phyloP scores from a whole-genome alignment of 2,888 invertebrate species.

The Sicus ferrugineus region DNA sequence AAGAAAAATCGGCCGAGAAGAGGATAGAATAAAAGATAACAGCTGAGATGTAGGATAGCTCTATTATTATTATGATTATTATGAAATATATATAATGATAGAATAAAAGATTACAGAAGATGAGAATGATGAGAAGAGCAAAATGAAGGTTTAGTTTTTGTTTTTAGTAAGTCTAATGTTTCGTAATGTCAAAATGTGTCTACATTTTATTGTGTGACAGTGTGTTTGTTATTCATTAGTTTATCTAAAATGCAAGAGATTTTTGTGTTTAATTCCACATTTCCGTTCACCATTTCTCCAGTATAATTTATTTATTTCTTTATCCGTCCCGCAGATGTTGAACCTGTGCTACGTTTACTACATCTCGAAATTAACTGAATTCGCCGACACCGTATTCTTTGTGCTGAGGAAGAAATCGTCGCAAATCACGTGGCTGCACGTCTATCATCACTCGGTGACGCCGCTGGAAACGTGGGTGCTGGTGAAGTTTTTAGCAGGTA shows the following conservation, averaged over 20 bases:
- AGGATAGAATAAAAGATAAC: too few species aligned
- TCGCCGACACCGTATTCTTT: conserved; percentile 92
- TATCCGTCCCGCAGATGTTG: conserved; percentile 57
- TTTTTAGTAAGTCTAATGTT: too few species aligned
- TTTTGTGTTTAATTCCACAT: too few species aligned
- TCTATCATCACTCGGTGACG: conserved; percentile 95
- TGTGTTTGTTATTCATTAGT: background rate
- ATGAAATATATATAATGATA: too few species aligned
- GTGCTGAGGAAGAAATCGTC: conserved; percentile 89
- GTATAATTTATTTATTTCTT: background rate
- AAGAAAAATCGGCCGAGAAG: too few species aligned
- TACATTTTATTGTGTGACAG: background rate
- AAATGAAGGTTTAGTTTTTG: too few species aligned
- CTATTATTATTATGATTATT: too few species aligned
- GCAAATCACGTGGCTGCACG: conserved; percentile 89
- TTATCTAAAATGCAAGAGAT: background rate
- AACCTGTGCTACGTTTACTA: conserved; percentile 82
- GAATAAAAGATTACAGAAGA: too few species aligned
- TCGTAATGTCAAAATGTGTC: too few species aligned
- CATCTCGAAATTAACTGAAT: conserved; percentile 88
- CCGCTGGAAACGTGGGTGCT: conserved; percentile 92
- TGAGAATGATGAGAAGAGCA: too few species aligned
- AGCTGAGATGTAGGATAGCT: too few species aligned
- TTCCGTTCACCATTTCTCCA: too few species aligned
- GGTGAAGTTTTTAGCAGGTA: conserved; percentile 83